Conservation (phyloP, 1,140 invertebrate species). For the Brachionus koreanus region DNA sequence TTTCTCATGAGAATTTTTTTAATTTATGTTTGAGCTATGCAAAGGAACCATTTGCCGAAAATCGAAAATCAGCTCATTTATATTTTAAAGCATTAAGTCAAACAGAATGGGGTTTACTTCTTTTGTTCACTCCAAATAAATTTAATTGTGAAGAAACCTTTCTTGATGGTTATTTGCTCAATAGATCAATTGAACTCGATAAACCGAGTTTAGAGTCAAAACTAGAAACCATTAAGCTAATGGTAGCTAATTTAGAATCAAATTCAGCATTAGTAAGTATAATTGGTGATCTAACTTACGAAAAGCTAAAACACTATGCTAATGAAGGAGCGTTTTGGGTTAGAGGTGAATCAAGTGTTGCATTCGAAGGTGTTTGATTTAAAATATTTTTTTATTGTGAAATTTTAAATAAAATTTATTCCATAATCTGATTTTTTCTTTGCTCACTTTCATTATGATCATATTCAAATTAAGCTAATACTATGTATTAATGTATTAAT, state of each 20-base stretch:
- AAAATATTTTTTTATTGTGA: neutral
- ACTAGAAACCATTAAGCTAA: slow-evolving; percentile 14
- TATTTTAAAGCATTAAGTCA: slow-evolving; percentile 23
- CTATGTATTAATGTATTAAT: no score
- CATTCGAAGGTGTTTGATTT: slow-evolving; percentile 27
- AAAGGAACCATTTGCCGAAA: slow-evolving; percentile 28
- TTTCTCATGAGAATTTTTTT: slow-evolving; percentile 29
- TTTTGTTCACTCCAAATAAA: slow-evolving; percentile 25
- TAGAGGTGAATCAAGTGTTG: neutral
- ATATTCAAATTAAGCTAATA: no score
- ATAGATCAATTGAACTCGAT: slow-evolving; percentile 16
- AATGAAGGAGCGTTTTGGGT: slow-evolving; percentile 9
- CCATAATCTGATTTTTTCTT: neutral
- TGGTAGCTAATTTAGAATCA: slow-evolving; percentile 4
- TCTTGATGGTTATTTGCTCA: slow-evolving; percentile 13
- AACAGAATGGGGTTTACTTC: neutral
- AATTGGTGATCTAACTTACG: neutral
- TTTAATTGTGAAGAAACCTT: slow-evolving; percentile 19
- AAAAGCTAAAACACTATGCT: slow-evolving; percentile 10
- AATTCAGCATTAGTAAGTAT: neutral
- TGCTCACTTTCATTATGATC: neutral
- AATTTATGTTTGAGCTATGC: slow-evolving; percentile 9
- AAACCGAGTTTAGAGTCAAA: slow-evolving; percentile 23
- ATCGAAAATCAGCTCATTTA: slow-evolving; percentile 19
- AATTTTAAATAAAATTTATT: neutral